Evolutionary conservation across 2,888 invertebrate genomes (phyloP).

Genomic region (Hyalella azteca): DNA sequence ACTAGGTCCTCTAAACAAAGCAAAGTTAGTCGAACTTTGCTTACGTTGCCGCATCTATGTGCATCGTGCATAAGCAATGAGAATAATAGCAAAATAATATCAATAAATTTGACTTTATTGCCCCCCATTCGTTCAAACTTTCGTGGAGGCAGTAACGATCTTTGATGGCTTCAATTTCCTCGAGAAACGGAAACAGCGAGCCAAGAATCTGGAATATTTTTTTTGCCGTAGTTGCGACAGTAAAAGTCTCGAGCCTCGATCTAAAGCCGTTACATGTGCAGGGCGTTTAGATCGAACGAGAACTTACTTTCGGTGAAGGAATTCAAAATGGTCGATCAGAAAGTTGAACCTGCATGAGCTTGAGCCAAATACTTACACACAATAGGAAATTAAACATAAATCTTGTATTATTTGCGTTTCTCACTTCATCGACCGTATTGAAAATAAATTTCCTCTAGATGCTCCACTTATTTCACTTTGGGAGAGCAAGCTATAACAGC

Average conservation of each 20-base stretch:
- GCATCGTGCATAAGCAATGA: neutral
- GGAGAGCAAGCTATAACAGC: too few species aligned
- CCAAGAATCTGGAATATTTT: conserved; percentile 1
- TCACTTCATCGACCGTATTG: too few species aligned
- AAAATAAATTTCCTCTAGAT: too few species aligned
- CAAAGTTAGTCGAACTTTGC: conserved; percentile 23
- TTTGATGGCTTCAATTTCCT: conserved; percentile 36
- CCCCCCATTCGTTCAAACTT: conserved; percentile 28
- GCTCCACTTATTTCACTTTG: too few species aligned
- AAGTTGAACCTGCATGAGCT: too few species aligned
- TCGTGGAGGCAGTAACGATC: conserved; percentile 13
- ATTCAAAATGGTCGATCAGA: too few species aligned
- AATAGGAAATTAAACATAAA: too few species aligned
- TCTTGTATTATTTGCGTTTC: too few species aligned
- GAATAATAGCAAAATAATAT: conserved; percentile 10
- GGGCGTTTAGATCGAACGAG: too few species aligned
- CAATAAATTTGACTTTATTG: conserved; percentile 25
- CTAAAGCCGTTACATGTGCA: neutral
- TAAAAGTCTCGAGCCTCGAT: neutral
- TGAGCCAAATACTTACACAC: too few species aligned
- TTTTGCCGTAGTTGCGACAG: neutral
- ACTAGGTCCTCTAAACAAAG: neutral
- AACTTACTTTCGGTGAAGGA: too few species aligned
- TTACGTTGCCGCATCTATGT: neutral
- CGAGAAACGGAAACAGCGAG: conserved; percentile 21